Evolutionary conservation across 2,113 vertebrate species (phyloP).

Genomic region (Paratilapia polleni): DNA sequence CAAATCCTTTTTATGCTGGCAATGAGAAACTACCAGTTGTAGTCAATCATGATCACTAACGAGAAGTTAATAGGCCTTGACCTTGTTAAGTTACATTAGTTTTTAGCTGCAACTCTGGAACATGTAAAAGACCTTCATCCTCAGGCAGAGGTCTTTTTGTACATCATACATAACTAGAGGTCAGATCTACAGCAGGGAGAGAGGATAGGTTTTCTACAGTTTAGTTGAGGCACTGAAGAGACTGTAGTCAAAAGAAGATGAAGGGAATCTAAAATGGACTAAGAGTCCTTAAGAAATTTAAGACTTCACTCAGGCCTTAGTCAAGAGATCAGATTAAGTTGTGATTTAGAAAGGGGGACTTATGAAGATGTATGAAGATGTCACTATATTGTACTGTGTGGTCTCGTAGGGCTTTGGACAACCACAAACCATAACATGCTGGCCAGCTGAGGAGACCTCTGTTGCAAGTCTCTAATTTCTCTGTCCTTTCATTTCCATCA

Average conservation of each 20-base stretch:
- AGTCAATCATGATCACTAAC: no score
- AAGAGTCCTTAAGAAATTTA: not conserved
- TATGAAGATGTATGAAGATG: no score
- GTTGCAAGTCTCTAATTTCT: not conserved
- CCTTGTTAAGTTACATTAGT: no score
- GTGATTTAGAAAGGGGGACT: not conserved
- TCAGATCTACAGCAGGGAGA: not conserved
- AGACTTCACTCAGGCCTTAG: not conserved
- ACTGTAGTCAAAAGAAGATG: not conserved
- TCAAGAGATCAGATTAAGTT: not conserved
- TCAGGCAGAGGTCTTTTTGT: not conserved
- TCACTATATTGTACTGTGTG: not conserved
- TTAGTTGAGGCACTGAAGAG: not conserved
- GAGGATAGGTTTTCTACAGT: not conserved
- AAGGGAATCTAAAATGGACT: not conserved
- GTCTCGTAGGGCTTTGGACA: not conserved
- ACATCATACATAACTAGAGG: not conserved
- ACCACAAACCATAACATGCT: not conserved
- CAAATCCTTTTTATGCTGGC: no score
- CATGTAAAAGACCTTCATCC: no score
- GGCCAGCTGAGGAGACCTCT: not conserved
- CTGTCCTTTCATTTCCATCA: not conserved
- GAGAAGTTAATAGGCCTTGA: no score
- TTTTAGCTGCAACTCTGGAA: no score
- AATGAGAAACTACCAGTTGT: no score